phyloP scores from a whole-genome alignment of 1,140 invertebrate species.

The Solenopsis fugax region DNA sequence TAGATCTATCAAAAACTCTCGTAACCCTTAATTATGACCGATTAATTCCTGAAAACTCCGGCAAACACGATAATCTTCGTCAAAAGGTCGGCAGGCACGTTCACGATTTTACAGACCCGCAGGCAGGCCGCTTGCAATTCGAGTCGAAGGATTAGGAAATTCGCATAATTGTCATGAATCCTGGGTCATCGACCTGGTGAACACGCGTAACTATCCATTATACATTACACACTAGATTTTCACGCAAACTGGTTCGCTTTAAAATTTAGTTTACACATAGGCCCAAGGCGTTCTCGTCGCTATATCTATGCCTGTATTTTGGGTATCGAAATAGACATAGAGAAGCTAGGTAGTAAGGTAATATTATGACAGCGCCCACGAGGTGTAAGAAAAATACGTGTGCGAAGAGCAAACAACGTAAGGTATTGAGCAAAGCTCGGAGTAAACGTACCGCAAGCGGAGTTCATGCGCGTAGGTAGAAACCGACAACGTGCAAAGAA shows the following conservation, averaged over 20 bases:
- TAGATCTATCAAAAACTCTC: slow-evolving; percentile 1
- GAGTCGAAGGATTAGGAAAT: slow-evolving; percentile 43
- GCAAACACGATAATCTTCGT: slow-evolving; percentile 28
- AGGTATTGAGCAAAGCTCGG: slow-evolving; percentile 55
- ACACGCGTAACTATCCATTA: slow-evolving; percentile 6
- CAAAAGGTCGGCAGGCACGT: slow-evolving; percentile 39
- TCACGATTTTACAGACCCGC: slow-evolving; percentile 25
- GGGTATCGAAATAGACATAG: slow-evolving; percentile 22
- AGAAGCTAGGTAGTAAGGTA: slow-evolving; percentile 50
- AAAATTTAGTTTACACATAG: slow-evolving; percentile 1
- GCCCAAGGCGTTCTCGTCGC: neutral
- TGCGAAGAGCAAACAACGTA: slow-evolving; percentile 56
- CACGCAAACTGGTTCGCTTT: neutral
- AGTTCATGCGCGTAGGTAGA: slow-evolving; percentile 51
- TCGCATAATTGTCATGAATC: slow-evolving; percentile 29
- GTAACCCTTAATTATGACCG: slow-evolving; percentile 22
- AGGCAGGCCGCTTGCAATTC: slow-evolving; percentile 7
- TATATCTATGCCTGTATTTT: slow-evolving; percentile 1
- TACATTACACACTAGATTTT: slow-evolving; percentile 17
- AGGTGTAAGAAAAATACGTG: slow-evolving; percentile 62
- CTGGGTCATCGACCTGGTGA: slow-evolving; percentile 10
- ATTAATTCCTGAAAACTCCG: slow-evolving; percentile 20
- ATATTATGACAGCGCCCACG: slow-evolving; percentile 55
- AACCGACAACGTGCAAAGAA: slow-evolving; percentile 38
- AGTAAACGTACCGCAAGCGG: slow-evolving; percentile 39